These are phyloP conservation scores for Muscina levida DNA, from an alignment of 2,888 invertebrate species.

Conservation along the genomic window DNA sequence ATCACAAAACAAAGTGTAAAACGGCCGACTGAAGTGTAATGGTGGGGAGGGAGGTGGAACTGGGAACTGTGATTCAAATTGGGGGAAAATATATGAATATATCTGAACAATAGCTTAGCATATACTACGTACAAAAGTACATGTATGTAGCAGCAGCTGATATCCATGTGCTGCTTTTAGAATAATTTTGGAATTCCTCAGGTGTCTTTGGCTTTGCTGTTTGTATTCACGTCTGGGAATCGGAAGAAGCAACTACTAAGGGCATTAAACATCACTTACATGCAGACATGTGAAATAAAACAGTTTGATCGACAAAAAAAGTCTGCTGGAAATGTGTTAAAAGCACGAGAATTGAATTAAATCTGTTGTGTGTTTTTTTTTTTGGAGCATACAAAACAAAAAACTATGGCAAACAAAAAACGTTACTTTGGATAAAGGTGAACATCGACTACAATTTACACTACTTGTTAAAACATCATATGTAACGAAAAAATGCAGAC, in stretches of 20 bases:
- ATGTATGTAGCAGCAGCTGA: neutral
- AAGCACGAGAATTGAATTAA: conserved; percentile 59
- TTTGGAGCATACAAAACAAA: neutral
- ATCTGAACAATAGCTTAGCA: conserved; percentile 12
- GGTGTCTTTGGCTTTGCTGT: conserved; percentile 51
- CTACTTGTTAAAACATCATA: too few relatives aligned
- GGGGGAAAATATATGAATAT: neutral
- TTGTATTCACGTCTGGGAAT: neutral
- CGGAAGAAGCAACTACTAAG: too few relatives aligned
- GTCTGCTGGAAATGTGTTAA: conserved; percentile 47
- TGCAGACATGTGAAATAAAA: conserved; percentile 30
- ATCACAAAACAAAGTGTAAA: conserved; percentile 18
- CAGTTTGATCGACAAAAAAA: conserved; percentile 10
- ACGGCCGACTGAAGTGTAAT: conserved; percentile 27
- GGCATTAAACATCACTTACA: too few relatives aligned
- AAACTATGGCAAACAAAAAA: neutral
- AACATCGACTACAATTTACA: too few relatives aligned
- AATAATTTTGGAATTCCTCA: conserved; percentile 45
- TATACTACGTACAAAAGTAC: neutral
- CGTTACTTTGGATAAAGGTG: too few relatives aligned
- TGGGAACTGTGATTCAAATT: conserved; percentile 46
- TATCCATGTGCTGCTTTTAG: neutral
- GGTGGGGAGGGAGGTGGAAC: conserved; percentile 36
- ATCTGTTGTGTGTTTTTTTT: conserved; percentile 26
- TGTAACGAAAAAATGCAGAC: too few relatives aligned